phyloP scores from a whole-genome alignment of 2,113 vertebrate genomes.

The Calidris pygmaea region DNA sequence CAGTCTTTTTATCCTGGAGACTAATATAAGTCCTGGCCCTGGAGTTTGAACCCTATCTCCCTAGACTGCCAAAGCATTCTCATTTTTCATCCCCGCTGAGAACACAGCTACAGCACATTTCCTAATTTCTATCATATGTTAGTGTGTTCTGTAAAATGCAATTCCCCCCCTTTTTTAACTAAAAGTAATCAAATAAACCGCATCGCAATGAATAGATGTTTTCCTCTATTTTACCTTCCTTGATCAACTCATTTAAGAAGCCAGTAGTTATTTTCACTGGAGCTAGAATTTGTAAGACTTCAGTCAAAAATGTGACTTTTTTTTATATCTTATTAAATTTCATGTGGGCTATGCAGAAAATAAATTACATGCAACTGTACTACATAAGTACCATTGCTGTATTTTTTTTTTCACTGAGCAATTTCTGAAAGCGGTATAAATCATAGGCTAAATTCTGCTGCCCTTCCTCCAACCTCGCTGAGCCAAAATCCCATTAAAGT shows the following conservation, averaged over 20 bases:
- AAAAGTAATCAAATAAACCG: neutral
- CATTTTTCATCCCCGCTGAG: slow-evolving; percentile 38
- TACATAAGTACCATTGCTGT: slow-evolving; percentile 39
- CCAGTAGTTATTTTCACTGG: slow-evolving; percentile 32
- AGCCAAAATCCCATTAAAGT: slow-evolving; percentile 70
- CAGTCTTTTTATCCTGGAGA: neutral
- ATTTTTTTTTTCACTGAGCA: slow-evolving; percentile 45
- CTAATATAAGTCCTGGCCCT: neutral
- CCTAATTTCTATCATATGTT: slow-evolving; percentile 48
- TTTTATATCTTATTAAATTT: slow-evolving; percentile 71
- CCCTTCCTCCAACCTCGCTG: slow-evolving; percentile 52
- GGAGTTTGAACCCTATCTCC: slow-evolving; percentile 17
- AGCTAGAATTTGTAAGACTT: slow-evolving; percentile 47
- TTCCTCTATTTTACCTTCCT: neutral
- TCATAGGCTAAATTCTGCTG: slow-evolving; percentile 61
- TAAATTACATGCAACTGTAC: slow-evolving; percentile 63
- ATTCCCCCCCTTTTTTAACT: neutral
- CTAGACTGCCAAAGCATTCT: slow-evolving; percentile 7
- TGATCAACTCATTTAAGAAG: neutral
- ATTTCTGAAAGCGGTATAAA: slow-evolving; percentile 62
- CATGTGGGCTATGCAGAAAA: slow-evolving; percentile 68
- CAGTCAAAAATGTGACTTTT: slow-evolving; percentile 66
- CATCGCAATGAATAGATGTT: neutral
- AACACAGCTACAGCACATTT: slow-evolving; percentile 39
- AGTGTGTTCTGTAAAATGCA: neutral